Conservation (phyloP, 2,888 invertebrate genomes). For the Abrostola tripartita region DNA sequence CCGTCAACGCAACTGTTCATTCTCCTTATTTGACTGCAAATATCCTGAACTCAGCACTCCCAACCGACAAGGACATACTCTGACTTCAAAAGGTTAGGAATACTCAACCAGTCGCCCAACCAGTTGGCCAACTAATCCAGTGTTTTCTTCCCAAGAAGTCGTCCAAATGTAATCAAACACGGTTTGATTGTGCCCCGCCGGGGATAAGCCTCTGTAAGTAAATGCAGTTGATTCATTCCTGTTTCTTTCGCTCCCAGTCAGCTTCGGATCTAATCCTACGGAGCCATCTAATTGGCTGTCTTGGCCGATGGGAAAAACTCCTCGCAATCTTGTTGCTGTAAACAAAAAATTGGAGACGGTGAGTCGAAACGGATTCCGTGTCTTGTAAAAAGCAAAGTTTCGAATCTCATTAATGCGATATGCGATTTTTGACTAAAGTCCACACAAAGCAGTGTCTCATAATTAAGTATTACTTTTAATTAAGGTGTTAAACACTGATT, state of each 20-base stretch:
- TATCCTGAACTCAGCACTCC: too few relatives aligned
- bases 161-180: constrained; percentile 1
- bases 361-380: too few relatives aligned
- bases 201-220: constrained; percentile 10
- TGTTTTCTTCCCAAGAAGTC: background rate
- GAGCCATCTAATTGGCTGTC: constrained; percentile 46
- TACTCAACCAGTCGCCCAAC: background rate
- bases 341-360: too few relatives aligned
- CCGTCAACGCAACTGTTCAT: too few relatives aligned
- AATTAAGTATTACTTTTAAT: too few relatives aligned
- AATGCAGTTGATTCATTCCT: constrained; percentile 26
- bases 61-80: too few relatives aligned
- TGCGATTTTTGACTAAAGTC: background rate
- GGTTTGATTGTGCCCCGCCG: background rate
- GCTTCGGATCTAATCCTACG: constrained; percentile 33
- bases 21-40: too few relatives aligned
- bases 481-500: too few relatives aligned
- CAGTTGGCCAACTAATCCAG: background rate
- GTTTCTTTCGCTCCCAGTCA: constrained; percentile 35
- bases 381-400: background rate
- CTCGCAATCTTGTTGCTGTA: constrained; percentile 4
- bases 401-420: background rate
- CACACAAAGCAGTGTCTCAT: too few relatives aligned
- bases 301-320: constrained; percentile 6
- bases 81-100: background rate